Evolutionary conservation across 1,140 invertebrate species (phyloP).

Genomic region (Oreohelix idahoensis): DNA sequence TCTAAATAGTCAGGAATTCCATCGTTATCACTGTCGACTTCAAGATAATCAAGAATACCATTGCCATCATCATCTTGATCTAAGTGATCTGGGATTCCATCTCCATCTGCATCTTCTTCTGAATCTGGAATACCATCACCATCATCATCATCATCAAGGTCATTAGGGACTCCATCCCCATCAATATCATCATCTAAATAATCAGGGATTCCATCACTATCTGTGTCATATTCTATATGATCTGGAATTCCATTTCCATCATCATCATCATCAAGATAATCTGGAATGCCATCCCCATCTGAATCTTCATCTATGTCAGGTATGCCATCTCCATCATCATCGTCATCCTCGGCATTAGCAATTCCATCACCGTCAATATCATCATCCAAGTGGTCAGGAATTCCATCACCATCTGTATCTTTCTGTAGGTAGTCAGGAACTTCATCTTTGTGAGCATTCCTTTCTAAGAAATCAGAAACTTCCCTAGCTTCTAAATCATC

Average conservation of each 20-base stretch:
- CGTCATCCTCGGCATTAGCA: conserved; percentile 54
- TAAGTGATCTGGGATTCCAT: conserved; percentile 59
- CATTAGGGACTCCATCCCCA: conserved; percentile 61
- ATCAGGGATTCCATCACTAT: conserved; percentile 65
- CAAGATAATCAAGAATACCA: conserved; percentile 62
- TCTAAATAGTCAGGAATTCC: conserved; percentile 66
- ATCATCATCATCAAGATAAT: conserved; percentile 58
- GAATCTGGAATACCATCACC: conserved; percentile 64
- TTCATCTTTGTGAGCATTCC: conserved; percentile 64
- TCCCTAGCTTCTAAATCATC: neutral
- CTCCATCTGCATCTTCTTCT: conserved; percentile 56
- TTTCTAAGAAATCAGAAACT: conserved; percentile 45
- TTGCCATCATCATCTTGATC: conserved; percentile 58
- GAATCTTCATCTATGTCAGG: conserved; percentile 63
- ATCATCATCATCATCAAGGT: conserved; percentile 59
- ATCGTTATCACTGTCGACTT: conserved; percentile 60
- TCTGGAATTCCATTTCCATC: conserved; percentile 64
- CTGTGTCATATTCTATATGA: conserved; percentile 53
- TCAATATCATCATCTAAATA: conserved; percentile 58
- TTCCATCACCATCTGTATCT: conserved; percentile 21
- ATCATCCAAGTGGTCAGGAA: conserved; percentile 44
- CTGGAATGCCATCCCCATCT: conserved; percentile 66
- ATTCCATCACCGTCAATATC: conserved; percentile 63
- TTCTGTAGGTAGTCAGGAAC: conserved; percentile 48
- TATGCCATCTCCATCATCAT: conserved; percentile 66